A percentile compares a stretch with the other conserved stretches of the same genome.
These are phyloP conservation scores for Drosophila setosimentum DNA, from an alignment of 2,888 invertebrate species.

Conservation along the genomic window DNA sequence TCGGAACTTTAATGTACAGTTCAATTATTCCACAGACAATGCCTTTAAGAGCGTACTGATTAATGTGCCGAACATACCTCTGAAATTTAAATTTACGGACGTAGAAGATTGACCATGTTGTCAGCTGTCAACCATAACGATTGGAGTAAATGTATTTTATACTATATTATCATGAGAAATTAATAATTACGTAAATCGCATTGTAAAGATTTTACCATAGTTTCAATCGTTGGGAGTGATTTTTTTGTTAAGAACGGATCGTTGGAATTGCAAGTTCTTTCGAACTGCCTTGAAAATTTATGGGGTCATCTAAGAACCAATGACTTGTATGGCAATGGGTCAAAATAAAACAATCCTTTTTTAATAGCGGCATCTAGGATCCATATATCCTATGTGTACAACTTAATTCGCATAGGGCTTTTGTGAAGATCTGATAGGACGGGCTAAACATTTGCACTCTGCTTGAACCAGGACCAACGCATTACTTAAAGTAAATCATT, in stretches of 20 bases:
- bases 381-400: no score
- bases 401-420: no score
- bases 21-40: slow-evolving; percentile 77
- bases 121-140: no score
- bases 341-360: no score
- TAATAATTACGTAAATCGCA: neutral
- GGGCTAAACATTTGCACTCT: neutral
- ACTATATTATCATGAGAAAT: neutral
- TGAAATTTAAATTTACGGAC: slow-evolving; percentile 84
- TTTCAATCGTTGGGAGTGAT: neutral
- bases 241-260: neutral
- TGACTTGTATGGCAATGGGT: neutral
- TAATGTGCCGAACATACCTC: slow-evolving; percentile 82
- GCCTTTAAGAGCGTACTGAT: slow-evolving; percentile 77
- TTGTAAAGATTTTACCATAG: neutral
- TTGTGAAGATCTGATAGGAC: neutral
- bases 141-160: neutral
- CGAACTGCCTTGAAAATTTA: no score
- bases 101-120: slow-evolving; percentile 51
- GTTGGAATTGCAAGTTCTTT: no score
- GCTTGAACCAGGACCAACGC: neutral
- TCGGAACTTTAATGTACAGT: slow-evolving; percentile 79
- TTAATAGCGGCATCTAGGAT: no score
- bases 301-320: neutral
- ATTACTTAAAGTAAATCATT: neutral